Evolutionary conservation across 1,140 invertebrate genomes (phyloP).

Genomic region (Zaprionus vittiger): DNA sequence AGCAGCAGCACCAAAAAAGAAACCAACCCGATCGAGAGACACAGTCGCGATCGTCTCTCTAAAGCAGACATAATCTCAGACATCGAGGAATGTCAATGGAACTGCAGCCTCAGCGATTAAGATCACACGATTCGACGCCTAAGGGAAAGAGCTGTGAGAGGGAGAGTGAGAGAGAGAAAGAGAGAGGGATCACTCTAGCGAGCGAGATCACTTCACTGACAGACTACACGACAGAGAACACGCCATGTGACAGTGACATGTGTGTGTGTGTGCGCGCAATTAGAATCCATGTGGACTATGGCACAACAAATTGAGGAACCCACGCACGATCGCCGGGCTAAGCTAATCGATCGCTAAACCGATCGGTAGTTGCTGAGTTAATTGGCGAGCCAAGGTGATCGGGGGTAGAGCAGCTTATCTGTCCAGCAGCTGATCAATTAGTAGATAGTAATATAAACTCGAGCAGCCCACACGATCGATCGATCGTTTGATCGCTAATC

Average conservation of each 20-base stretch:
- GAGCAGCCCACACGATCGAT: slow-evolving; percentile 3
- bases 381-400: slow-evolving; percentile 1
- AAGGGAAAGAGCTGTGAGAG: not conserved
- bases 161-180: not conserved
- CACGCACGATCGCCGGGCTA: not conserved
- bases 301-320: not conserved
- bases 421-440: not conserved
- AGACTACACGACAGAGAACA: slow-evolving; percentile 46
- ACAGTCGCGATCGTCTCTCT: slow-evolving; percentile 44
- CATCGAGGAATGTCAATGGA: slow-evolving; percentile 66
- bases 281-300: slow-evolving; percentile 32
- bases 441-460: not conserved
- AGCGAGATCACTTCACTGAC: slow-evolving; percentile 23
- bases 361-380: not conserved
- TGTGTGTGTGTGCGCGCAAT: slow-evolving; percentile 43
- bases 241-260: slow-evolving; percentile 41
- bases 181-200: not conserved
- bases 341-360: not conserved
- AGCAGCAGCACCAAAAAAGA: slow-evolving; percentile 27
- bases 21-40: slow-evolving; percentile 21
- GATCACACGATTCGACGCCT: slow-evolving; percentile 40
- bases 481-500: not conserved
- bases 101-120: slow-evolving; percentile 45
- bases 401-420: not conserved
- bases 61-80: slow-evolving; percentile 72